phyloP scores from a whole-genome alignment of 2,888 invertebrate genomes.

The Invenusta paracnida region DNA sequence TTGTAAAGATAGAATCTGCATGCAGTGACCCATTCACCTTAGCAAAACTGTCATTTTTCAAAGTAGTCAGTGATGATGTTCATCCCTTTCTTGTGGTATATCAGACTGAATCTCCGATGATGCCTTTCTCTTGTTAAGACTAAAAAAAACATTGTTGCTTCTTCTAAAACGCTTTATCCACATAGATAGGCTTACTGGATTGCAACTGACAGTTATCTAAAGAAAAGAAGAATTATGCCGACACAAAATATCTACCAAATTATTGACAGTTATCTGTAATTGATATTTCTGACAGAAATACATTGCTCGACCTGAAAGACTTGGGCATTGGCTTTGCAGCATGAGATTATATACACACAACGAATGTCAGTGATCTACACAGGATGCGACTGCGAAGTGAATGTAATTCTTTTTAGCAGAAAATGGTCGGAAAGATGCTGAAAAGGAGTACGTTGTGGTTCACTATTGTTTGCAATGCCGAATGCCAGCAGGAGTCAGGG shows the following conservation, averaged over 20 bases:
- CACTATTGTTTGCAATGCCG: not conserved
- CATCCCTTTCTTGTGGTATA: not conserved
- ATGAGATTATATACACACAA: not conserved
- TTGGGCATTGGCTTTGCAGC: not conserved
- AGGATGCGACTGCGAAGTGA: not conserved
- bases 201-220: too few species aligned
- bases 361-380: not conserved
- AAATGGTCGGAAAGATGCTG: not conserved
- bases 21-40: not conserved
- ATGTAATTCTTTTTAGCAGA: not conserved
- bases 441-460: not conserved
- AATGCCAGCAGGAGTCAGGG: too few species aligned
- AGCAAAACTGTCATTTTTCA: not conserved
- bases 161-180: too few species aligned
- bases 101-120: not conserved
- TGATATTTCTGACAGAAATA: not conserved
- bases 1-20: not conserved
- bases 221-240: too few species aligned
- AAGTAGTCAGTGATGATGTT: too few species aligned
- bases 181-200: too few species aligned
- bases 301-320: too few species aligned
- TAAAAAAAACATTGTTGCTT: too few species aligned
- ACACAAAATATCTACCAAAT: too few species aligned
- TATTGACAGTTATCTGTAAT: not conserved
- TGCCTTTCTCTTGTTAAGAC: not conserved